phyloP scores from a whole-genome alignment of 1,140 invertebrate genomes.

The Pseudoatta argentina region DNA sequence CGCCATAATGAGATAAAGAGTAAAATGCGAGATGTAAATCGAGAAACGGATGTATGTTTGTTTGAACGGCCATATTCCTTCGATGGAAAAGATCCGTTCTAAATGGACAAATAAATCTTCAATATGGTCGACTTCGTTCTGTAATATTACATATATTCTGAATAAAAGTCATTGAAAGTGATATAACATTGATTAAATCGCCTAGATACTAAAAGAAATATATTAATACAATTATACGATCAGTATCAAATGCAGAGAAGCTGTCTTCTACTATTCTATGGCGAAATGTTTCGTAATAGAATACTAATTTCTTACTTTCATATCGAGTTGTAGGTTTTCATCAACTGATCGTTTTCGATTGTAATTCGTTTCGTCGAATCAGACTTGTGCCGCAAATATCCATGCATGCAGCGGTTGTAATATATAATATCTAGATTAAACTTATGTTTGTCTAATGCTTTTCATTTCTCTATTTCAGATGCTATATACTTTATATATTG shows the following conservation, averaged over 20 bases:
- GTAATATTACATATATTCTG: background rate
- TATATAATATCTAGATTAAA: background rate
- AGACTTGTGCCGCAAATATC: background rate
- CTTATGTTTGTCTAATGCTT: background rate
- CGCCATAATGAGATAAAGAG: conserved; percentile 65
- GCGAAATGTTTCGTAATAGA: background rate
- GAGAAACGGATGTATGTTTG: conserved; percentile 64
- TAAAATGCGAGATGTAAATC: conserved; percentile 65
- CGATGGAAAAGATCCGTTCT: conserved; percentile 70
- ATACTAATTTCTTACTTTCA: conserved; percentile 14
- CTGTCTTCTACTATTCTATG: background rate
- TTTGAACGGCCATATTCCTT: conserved; percentile 72
- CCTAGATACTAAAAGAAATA: background rate
- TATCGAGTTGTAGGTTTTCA: background rate
- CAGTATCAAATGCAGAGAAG: background rate
- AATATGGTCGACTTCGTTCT: conserved; percentile 10
- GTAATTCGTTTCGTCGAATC: background rate
- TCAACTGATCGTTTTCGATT: background rate
- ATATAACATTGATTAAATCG: background rate
- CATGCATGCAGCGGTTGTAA: background rate
- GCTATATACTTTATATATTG: background rate
- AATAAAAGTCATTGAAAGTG: background rate
- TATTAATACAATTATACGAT: background rate
- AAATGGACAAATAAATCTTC: conserved; percentile 60
- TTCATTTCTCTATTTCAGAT: conserved; percentile 12